Conservation (phyloP, 2,113 vertebrate genomes). For the Dasyprocta punctata region DNA sequence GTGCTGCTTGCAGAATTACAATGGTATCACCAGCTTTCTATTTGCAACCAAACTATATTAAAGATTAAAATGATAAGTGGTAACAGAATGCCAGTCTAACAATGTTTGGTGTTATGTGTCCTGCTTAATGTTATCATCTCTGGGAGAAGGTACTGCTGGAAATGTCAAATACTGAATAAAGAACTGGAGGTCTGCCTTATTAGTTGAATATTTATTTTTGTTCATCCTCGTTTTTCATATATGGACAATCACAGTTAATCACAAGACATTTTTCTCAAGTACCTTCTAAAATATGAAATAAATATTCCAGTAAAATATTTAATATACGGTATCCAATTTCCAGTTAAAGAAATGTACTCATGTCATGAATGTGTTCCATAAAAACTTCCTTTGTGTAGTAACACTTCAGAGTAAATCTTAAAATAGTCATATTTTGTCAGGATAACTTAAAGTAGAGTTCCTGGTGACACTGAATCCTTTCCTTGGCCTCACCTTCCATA, state of each 20-base stretch:
- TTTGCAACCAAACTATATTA: conserved; percentile 7
- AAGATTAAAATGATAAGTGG: conserved; percentile 37
- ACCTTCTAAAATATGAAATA: conserved; percentile 49
- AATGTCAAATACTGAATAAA: conserved; percentile 25
- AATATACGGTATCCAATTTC: conserved; percentile 53
- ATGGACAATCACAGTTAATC: conserved; percentile 54
- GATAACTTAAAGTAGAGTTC: neutral
- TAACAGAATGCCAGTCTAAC: neutral
- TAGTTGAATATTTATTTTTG: conserved; percentile 55
- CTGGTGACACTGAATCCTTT: neutral
- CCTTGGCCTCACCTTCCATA: too few relatives aligned
- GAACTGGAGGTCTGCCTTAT: neutral
- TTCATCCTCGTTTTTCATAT: conserved; percentile 55
- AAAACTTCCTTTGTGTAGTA: conserved; percentile 47
- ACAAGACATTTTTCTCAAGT: conserved; percentile 47
- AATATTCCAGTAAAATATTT: conserved; percentile 69
- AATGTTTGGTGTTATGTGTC: neutral
- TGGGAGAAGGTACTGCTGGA: neutral
- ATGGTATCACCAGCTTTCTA: conserved; percentile 3
- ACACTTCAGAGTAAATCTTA: conserved; percentile 24
- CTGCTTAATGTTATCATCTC: conserved; percentile 1
- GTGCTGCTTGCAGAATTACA: neutral
- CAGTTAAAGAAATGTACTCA: conserved; percentile 54
- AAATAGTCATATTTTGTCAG: conserved; percentile 52
- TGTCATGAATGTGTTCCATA: conserved; percentile 43